These are phyloP conservation scores for Melanogrammus aeglefinus DNA, from an alignment of 2,797 vertebrate species.

Conservation along the genomic window DNA sequence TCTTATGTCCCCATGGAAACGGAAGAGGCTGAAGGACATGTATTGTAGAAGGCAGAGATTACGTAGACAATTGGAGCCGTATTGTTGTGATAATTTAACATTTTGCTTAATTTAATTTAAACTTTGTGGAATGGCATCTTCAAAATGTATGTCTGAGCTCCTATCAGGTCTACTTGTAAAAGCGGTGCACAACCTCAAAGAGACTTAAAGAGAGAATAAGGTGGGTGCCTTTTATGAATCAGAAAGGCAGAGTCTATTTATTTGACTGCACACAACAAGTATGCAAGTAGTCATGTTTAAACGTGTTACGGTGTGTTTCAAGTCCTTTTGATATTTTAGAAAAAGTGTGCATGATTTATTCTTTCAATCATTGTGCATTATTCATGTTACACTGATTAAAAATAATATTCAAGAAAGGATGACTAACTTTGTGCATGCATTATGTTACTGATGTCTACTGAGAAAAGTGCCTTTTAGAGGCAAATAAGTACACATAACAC, in stretches of 20 bases:
- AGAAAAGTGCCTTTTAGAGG: no score
- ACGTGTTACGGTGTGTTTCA: background rate
- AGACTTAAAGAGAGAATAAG: no score
- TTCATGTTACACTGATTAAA: background rate
- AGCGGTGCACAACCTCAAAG: no score
- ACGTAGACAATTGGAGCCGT: background rate
- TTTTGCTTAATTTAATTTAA: background rate
- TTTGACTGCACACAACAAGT: background rate
- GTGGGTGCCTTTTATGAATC: no score
- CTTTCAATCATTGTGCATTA: background rate
- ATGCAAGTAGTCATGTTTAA: background rate
- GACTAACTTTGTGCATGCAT: background rate
- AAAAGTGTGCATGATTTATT: background rate
- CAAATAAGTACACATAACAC: no score
- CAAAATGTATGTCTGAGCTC: no score
- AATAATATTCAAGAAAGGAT: background rate
- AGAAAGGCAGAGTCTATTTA: no score
- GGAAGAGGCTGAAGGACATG: background rate
- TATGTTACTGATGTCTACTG: background rate
- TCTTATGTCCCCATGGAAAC: background rate
- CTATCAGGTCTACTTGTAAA: background rate
- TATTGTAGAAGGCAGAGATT: constrained; percentile 23
- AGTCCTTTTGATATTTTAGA: background rate
- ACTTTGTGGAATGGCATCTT: background rate
- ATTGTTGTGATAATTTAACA: background rate